A percentile compares a stretch with the other conserved stretches of the same genome.
Conservation (phyloP, 2,113 vertebrate genomes). For the Zosterops lateralis region DNA sequence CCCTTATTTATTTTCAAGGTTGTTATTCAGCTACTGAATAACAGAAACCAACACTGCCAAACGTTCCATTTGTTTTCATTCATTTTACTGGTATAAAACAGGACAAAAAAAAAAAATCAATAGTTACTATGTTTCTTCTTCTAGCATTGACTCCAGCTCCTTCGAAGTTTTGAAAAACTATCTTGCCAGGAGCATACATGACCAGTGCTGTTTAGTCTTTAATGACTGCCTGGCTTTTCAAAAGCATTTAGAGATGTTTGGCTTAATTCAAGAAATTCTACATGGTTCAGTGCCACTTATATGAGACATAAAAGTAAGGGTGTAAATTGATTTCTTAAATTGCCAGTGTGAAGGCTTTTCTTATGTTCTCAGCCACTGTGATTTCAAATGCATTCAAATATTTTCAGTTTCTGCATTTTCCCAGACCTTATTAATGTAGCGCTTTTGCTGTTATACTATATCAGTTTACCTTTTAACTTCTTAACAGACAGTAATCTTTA, state of each 20-base stretch:
- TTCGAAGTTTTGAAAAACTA: background rate
- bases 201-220: background rate
- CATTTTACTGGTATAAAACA: background rate
- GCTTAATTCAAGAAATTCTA: background rate
- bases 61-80: background rate
- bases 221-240: background rate
- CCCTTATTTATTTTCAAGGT: background rate
- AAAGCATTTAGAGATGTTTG: background rate
- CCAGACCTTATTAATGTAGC: background rate
- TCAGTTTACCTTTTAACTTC: background rate
- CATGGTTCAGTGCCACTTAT: background rate
- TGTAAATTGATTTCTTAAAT: background rate
- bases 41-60: background rate
- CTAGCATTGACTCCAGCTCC: background rate
- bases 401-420: background rate
- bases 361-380: background rate
- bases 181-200: background rate
- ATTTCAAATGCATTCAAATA: background rate
- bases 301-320: background rate
- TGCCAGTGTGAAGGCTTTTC: background rate
- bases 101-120: background rate
- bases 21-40: background rate
- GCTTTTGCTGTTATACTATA: background rate
- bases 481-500: background rate
- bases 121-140: background rate